Evolutionary conservation across 2,888 invertebrate species (phyloP).

Genomic region (Galeopsomyia nigrocyanea): DNA sequence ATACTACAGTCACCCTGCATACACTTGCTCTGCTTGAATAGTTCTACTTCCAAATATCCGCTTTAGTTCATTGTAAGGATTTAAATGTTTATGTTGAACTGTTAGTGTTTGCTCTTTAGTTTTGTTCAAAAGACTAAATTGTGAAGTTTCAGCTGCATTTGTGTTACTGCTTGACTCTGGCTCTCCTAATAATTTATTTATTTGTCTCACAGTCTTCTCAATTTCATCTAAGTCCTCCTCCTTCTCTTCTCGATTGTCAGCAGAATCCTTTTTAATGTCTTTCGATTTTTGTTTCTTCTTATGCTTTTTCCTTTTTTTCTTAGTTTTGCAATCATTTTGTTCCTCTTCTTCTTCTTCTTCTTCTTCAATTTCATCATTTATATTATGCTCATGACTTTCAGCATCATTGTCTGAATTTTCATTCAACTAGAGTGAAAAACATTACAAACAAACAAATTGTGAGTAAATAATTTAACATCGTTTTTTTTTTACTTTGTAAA

Average conservation of each 20-base stretch:
- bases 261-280: constrained; percentile 22
- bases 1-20: constrained; percentile 32
- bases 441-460: constrained; percentile 26
- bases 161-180: constrained; percentile 63
- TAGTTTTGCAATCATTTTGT: constrained; percentile 71
- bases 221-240: constrained; percentile 74
- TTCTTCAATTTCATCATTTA: constrained; percentile 73
- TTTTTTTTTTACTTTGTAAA: background rate
- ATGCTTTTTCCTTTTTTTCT: constrained; percentile 47
- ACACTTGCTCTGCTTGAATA: constrained; percentile 77
- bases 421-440: constrained; percentile 73
- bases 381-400: constrained; percentile 61
- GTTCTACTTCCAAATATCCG: constrained; percentile 86
- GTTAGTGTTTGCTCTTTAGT: constrained; percentile 72
- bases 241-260: constrained; percentile 44
- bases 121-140: constrained; percentile 44
- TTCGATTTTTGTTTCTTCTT: constrained; percentile 53
- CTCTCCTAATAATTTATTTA: constrained; percentile 78
- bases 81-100: constrained; percentile 80
- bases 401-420: constrained; percentile 80
- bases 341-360: constrained; percentile 79
- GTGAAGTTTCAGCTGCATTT: constrained; percentile 46
- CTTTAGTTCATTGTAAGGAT: constrained; percentile 85
- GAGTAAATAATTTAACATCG: constrained; percentile 9
- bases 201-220: constrained; percentile 76